phyloP scores from a whole-genome alignment of 92 coral and sea anemone genomes.

The Zoanthus sansibaricus region DNA sequence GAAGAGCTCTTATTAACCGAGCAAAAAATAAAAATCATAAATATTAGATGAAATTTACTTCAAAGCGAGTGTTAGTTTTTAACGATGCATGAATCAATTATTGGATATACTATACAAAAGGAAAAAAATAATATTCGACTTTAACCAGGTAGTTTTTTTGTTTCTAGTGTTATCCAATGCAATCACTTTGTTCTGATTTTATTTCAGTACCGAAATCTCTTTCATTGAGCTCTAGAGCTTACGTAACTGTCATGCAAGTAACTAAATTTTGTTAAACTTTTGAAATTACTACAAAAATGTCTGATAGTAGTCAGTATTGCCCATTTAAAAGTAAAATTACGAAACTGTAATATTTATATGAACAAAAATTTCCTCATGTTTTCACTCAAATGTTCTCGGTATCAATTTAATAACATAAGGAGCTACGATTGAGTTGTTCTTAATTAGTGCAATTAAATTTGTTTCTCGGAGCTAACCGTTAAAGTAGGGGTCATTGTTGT shows the following conservation, averaged over 20 bases:
- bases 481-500: conserved; percentile 8
- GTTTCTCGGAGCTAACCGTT: background rate
- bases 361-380: background rate
- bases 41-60: conserved; percentile 32
- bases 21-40: background rate
- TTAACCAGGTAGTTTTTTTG: background rate
- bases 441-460: conserved; percentile 30
- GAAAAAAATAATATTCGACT: background rate
- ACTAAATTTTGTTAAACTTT: background rate
- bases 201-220: background rate
- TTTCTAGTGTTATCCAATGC: background rate
- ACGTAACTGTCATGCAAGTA: background rate
- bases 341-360: background rate
- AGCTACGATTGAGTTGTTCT: background rate
- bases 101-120: conserved; percentile 12
- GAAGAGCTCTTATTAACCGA: background rate
- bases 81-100: too few species aligned
- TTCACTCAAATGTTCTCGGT: background rate
- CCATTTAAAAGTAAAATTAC: background rate
- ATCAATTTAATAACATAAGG: background rate
- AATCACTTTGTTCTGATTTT: background rate
- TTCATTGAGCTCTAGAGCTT: background rate
- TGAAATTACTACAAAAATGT: background rate
- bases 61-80: background rate
- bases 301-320: background rate